Evolutionary conservation across 2,113 vertebrate genomes (phyloP).

Genomic region (Hyperoodon ampullatus): DNA sequence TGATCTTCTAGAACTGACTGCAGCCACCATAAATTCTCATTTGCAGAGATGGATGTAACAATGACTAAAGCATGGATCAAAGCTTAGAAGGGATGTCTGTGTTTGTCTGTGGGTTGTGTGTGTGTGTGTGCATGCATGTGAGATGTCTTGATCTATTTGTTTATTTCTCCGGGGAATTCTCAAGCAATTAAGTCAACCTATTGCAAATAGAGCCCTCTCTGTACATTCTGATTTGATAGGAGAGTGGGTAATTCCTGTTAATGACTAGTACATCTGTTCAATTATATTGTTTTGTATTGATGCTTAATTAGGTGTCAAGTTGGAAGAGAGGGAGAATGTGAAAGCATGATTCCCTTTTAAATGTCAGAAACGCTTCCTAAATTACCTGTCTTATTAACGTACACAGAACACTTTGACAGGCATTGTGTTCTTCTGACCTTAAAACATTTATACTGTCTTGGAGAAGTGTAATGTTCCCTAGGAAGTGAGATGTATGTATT

Average conservation of each 20-base stretch:
- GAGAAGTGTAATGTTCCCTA: constrained; percentile 58
- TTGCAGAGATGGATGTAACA: constrained; percentile 81
- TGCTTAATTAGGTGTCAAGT: constrained; percentile 87
- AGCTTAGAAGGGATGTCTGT: constrained; percentile 58
- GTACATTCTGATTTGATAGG: constrained; percentile 80
- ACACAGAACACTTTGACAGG: constrained; percentile 75
- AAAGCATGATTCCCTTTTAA: constrained; percentile 73
- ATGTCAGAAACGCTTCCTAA: constrained; percentile 82
- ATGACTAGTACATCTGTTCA: constrained; percentile 87
- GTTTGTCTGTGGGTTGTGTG: neutral
- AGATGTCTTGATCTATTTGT: constrained; percentile 88
- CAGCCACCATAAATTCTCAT: constrained; percentile 76
- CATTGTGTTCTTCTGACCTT: constrained; percentile 79
- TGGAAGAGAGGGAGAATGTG: constrained; percentile 72
- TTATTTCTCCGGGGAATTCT: constrained; percentile 82
- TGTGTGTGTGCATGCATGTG: neutral
- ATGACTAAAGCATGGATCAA: constrained; percentile 80
- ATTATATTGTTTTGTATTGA: constrained; percentile 85
- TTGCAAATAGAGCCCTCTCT: constrained; percentile 80
- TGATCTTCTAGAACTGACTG: constrained; percentile 60
- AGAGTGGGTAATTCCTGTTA: constrained; percentile 85
- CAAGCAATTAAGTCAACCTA: constrained; percentile 84
- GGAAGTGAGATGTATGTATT: constrained; percentile 73
- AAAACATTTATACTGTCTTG: constrained; percentile 76
- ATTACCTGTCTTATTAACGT: constrained; percentile 83